phyloP scores from a whole-genome alignment of 2,797 vertebrate genomes.

The Argyrosomus regius region DNA sequence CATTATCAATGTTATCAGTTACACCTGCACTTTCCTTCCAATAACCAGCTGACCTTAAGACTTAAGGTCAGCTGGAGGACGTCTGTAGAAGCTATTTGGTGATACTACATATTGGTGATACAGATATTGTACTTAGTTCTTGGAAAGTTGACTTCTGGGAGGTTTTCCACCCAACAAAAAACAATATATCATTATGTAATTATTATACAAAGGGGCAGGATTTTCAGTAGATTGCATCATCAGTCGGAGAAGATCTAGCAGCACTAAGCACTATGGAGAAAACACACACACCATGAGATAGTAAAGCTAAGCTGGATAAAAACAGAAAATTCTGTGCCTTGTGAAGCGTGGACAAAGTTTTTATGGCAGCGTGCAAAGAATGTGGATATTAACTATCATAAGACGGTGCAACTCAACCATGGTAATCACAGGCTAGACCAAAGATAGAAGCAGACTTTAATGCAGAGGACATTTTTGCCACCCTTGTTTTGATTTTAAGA shows the following conservation, averaged over 20 bases:
- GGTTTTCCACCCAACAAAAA: not conserved
- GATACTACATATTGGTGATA: not conserved
- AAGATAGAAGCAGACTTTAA: not conserved
- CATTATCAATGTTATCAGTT: not conserved
- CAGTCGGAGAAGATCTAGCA: slow-evolving; percentile 15
- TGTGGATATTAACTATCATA: not conserved
- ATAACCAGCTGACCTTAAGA: not conserved
- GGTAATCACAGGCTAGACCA: not conserved
- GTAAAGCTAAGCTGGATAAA: not conserved
- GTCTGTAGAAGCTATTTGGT: not conserved
- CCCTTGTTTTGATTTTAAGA: not conserved
- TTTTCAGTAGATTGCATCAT: slow-evolving; percentile 50
- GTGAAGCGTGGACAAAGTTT: not conserved
- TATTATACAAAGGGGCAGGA: not conserved
- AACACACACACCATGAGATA: slow-evolving; percentile 8
- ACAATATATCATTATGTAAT: slow-evolving; percentile 3
- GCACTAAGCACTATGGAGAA: not conserved
- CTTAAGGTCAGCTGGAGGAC: not conserved
- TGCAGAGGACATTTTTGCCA: not conserved
- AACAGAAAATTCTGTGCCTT: not conserved
- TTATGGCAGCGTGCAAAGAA: not conserved
- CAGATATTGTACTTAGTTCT: not conserved
- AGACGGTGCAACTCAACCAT: not conserved
- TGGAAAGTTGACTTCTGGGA: not conserved
- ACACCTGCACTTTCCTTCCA: too few species aligned